Evolutionary conservation across 1,140 invertebrate genomes (phyloP).

Genomic region (Odontomachus brunneus): DNA sequence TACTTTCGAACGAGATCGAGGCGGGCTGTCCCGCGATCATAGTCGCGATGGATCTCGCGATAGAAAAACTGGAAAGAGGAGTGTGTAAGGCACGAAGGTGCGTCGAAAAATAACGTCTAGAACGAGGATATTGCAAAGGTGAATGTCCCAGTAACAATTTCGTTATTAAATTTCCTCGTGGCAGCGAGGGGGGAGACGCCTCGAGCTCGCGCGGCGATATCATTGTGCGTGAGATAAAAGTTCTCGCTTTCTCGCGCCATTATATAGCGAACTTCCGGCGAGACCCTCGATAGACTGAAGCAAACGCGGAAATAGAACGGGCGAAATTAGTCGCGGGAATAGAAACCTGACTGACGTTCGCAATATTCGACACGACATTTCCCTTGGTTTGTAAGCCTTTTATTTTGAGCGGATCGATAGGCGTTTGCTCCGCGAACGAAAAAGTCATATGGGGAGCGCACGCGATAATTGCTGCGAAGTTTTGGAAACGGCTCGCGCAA

Average conservation of each 20-base stretch:
- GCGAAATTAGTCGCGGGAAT: not conserved
- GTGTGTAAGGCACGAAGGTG: slow-evolving; percentile 2
- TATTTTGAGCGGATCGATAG: not conserved
- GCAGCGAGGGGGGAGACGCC: not conserved
- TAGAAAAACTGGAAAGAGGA: not conserved
- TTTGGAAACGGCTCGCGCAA: slow-evolving; percentile 4
- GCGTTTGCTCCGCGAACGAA: not conserved
- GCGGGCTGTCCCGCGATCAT: not conserved
- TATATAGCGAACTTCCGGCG: not conserved
- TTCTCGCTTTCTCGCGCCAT: not conserved
- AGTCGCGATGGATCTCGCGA: not conserved
- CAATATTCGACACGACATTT: not conserved
- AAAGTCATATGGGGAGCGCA: not conserved
- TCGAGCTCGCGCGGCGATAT: not conserved
- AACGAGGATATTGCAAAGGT: slow-evolving; percentile 13
- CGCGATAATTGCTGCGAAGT: slow-evolving; percentile 7
- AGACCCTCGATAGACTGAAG: not conserved
- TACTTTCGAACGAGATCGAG: not conserved
- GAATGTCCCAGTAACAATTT: not conserved
- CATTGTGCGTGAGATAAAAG: slow-evolving; percentile 8
- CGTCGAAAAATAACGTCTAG: not conserved
- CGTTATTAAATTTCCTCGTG: slow-evolving; percentile 35
- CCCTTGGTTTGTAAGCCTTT: not conserved
- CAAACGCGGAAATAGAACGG: not conserved
- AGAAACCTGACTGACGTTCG: slow-evolving; percentile 7